Base-by-base conservation (phyloP, 1,140 invertebrate species). In the Theocolax elegans region DNA sequence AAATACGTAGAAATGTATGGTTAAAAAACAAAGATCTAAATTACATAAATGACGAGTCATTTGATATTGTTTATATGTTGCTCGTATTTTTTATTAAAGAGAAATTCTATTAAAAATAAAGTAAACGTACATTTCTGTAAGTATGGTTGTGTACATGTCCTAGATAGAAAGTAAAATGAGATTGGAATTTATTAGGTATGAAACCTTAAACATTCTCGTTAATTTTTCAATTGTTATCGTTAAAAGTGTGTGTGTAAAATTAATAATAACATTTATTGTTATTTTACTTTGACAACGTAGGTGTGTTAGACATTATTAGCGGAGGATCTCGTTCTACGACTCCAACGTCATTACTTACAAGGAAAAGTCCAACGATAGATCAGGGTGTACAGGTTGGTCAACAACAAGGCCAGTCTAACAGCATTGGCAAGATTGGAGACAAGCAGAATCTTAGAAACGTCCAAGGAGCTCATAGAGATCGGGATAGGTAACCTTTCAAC, bases 341-440 rank as follows among this genome's bases (percentile, higher is more conserved):
- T 13, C 92, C 92, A 38, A 91, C 90, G 29, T 89, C 90, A 62
- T 82, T 90, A 65, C 79, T 91, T 59, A 88, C 91, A 42, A 87
- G 91, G 79, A 92, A 94, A 84, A 93, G 93, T 73, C 93, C 94
- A 44, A 94, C 94, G 4, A 90, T 91, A 67, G 95, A 97, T 82
- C 92, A 95, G 80, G 90, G 91, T 68, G 91, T 91, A 58, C 94
- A 96, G 84, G 89, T 90, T 48, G 78, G 79, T 15, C 82, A 86
- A 44, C 85, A 85, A 29, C 80, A 82, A 23, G 77, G 83, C 15
- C 77, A 85, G 31, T 74, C 71, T 51, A 81, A 63, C 53, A 82
- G 75, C 72, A 81, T 80, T 48, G 81, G 77, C 17, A 86, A 80
- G 70, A 81, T 81, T 54, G 81, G 74, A n/a, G 84, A 83, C 54